Evolutionary conservation across 2,797 vertebrate genomes (phyloP).

Genomic region (Labroides dimidiatus): DNA sequence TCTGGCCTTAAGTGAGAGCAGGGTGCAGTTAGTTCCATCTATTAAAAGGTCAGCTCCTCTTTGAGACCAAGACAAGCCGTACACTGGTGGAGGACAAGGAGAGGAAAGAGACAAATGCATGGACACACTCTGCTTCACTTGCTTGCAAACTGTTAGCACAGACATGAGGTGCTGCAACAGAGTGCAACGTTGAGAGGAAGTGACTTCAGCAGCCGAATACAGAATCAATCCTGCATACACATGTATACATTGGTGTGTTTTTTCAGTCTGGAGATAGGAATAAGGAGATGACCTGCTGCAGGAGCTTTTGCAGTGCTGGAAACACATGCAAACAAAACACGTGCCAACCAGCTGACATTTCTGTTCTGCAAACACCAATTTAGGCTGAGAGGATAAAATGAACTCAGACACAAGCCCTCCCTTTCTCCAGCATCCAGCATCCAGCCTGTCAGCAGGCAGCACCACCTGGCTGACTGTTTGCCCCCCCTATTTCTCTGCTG

Average conservation of each 20-base stretch:
- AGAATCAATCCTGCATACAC: background rate
- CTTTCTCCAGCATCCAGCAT: slow-evolving; percentile 25
- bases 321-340: slow-evolving; percentile 66
- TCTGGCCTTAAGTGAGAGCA: no score
- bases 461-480: slow-evolving; percentile 72
- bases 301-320: slow-evolving; percentile 28
- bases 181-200: slow-evolving; percentile 27
- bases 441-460: slow-evolving; percentile 55
- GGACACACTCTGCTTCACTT: slow-evolving; percentile 56
- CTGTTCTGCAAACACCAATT: slow-evolving; percentile 73
- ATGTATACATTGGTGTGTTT: slow-evolving; percentile 2
- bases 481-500: slow-evolving; percentile 8
- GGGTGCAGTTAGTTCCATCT: slow-evolving; percentile 50
- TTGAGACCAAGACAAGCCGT: slow-evolving; percentile 42
- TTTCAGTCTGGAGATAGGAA: slow-evolving; percentile 29
- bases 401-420: slow-evolving; percentile 23
- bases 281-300: slow-evolving; percentile 54
- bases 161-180: slow-evolving; percentile 20
- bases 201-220: background rate
- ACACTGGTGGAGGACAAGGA: slow-evolving; percentile 39
- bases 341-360: slow-evolving; percentile 73
- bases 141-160: slow-evolving; percentile 41
- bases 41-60: slow-evolving; percentile 72
- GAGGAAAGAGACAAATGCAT: slow-evolving; percentile 66
- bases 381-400: slow-evolving; percentile 59